Conservation (phyloP, 2,113 vertebrate genomes). For the Triplophysa siluroides region DNA sequence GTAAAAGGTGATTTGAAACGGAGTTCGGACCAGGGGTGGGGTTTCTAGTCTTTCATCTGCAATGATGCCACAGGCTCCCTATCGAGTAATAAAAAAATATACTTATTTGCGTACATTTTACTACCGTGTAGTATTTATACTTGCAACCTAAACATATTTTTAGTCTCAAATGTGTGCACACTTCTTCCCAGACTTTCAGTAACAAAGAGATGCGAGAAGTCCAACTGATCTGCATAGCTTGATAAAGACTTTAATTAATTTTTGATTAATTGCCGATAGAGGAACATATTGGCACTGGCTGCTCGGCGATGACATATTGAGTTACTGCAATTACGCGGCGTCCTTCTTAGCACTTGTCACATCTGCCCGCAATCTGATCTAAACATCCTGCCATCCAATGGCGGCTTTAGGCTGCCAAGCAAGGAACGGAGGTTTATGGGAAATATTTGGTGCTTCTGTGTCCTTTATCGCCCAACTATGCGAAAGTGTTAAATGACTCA, state of each 20-base stretch:
- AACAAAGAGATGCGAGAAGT: neutral
- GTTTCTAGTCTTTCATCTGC: neutral
- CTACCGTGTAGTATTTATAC: no score
- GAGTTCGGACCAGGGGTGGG: neutral
- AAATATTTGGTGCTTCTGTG: constrained; percentile 2
- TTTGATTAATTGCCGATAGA: constrained; percentile 1
- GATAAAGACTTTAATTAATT: constrained; percentile 18
- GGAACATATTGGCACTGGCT: neutral
- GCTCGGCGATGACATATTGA: neutral
- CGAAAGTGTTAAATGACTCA: constrained; percentile 26
- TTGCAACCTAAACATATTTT: no score
- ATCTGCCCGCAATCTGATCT: neutral
- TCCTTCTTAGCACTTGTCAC: neutral
- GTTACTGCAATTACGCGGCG: neutral
- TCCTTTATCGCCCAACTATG: constrained; percentile 5
- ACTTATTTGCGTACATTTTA: no score
- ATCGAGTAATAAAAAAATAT: no score
- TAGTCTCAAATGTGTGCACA: no score
- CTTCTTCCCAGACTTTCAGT: neutral
- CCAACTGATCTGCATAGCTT: neutral
- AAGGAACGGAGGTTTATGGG: neutral
- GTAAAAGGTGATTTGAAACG: constrained; percentile 25
- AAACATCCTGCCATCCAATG: neutral
- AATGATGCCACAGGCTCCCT: no score
- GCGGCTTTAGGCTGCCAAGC: neutral